Percentiles rank a stretch among this genome's conserved stretches.
Evolutionary conservation across 2,113 vertebrate genomes (phyloP).

Genomic region (Cepphus grylle): DNA sequence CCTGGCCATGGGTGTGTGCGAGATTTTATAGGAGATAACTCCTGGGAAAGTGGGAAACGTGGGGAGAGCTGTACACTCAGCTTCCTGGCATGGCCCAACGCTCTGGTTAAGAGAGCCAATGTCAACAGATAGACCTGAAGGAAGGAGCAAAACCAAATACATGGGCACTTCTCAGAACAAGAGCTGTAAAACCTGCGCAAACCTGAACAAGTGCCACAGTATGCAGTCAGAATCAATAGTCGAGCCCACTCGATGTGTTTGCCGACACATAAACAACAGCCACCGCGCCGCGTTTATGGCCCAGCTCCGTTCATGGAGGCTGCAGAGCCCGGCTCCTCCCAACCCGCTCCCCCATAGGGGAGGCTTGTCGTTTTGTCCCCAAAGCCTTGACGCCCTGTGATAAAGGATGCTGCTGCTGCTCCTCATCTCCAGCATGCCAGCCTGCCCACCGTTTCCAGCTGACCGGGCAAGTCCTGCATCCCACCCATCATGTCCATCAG

Average conservation of each 20-base stretch:
- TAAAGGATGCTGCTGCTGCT: neutral
- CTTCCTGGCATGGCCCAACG: constrained; percentile 38
- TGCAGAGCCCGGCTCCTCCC: neutral
- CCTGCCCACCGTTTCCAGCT: neutral
- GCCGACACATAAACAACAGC: constrained; percentile 18
- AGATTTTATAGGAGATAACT: neutral
- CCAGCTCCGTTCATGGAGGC: neutral
- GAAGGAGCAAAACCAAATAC: constrained; percentile 66
- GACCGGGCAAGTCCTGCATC: neutral
- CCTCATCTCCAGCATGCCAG: neutral
- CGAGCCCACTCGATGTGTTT: constrained; percentile 36
- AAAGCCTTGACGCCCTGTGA: neutral
- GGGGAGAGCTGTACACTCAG: neutral
- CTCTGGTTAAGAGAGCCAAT: constrained; percentile 52
- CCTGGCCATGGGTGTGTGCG: neutral
- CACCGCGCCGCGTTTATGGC: neutral
- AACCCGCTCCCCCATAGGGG: neutral
- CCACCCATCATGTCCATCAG: rapidly evolving
- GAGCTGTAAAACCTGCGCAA: constrained; percentile 68
- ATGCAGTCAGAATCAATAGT: constrained; percentile 51
- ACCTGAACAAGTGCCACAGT: constrained; percentile 56
- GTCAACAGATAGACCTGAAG: constrained; percentile 64
- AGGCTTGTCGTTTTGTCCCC: neutral
- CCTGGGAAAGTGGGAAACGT: neutral
- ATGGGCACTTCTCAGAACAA: constrained; percentile 54